These are phyloP conservation scores for Drosophila kuntzei DNA, from an alignment of 2,888 invertebrate species.

Conservation along the genomic window DNA sequence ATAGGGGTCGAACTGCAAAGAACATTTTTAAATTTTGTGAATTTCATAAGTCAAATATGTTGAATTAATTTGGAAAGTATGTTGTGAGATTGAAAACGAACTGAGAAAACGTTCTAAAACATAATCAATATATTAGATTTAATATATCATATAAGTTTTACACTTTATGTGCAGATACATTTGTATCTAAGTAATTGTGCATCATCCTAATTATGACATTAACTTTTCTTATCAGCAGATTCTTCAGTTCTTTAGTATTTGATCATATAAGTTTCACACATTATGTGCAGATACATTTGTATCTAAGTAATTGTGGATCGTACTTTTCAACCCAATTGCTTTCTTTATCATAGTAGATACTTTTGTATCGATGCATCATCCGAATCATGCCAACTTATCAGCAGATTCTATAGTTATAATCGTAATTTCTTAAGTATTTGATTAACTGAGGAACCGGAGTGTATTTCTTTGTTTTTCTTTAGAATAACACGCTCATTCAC, in stretches of 20 bases:
- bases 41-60: not conserved
- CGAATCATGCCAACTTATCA: slow-evolving; percentile 5
- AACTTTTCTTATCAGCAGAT: no score
- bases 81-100: not conserved
- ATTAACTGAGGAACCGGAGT: not conserved
- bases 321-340: no score
- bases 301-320: no score
- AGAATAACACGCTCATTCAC: slow-evolving; percentile 31
- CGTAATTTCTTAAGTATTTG: slow-evolving; percentile 17
- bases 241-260: no score
- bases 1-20: not conserved
- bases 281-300: no score
- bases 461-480: slow-evolving; percentile 13
- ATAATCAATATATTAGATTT: not conserved
- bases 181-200: no score
- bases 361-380: slow-evolving; percentile 1
- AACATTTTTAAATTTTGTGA: slow-evolving; percentile 20
- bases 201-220: no score
- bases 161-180: no score
- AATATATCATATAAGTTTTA: no score
- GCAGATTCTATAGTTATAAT: slow-evolving; percentile 1
- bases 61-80: not conserved
- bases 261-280: no score
- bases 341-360: not conserved
- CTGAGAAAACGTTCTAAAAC: not conserved